Base-by-base conservation (phyloP, 64 coral and sea anemone genomes). In the Platygyra sinensis region DNA sequence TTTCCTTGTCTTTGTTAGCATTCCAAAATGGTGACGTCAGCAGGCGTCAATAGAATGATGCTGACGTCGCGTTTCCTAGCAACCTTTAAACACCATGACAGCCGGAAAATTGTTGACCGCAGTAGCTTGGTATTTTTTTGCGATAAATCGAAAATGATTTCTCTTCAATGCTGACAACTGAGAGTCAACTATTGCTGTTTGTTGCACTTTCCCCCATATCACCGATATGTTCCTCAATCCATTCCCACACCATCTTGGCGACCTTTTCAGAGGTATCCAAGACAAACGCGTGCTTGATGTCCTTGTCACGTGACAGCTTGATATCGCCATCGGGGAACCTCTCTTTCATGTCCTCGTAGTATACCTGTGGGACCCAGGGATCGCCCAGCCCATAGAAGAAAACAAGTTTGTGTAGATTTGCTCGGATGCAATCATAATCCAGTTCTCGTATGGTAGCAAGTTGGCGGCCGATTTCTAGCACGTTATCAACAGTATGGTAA, bases 201-300 rank as follows among this genome's bases (percentile, higher is more conserved):
- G 9, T 72, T 24, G 5, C 36, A 22, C 7, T 63, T 5, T 67
- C 38, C 11, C 51, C 42, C 0, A 67, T 2, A 5, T 85, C n/a
- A n/a, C 38, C 36, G 1, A 85, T 25, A 50, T 85, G 63, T 52
- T 88, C 30, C 36, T 81, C 83, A 20, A 97, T 87, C 95, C 95
- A 97, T 79, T 55, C 91, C 95, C 91, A 97, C 7, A 97, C 95
- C 83, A 93, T 94, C 74, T 91, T 86, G 19, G 95, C 95, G 1
- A 97, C 87, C 18, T 90, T 62, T 87, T 97, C 95, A 2, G 95
- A 97, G 50, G 87, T 86, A 76, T 97, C 88, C 52, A 97, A 61
- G 57, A 97, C 95, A 46, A 97, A 97, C 16, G 95, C 95, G 14
- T 97, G 95, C 73, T 52, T 88, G n/a, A 97, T 94, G 20, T 97